phyloP scores from a whole-genome alignment of 2,797 vertebrate genomes.

The Clamator glandarius region DNA sequence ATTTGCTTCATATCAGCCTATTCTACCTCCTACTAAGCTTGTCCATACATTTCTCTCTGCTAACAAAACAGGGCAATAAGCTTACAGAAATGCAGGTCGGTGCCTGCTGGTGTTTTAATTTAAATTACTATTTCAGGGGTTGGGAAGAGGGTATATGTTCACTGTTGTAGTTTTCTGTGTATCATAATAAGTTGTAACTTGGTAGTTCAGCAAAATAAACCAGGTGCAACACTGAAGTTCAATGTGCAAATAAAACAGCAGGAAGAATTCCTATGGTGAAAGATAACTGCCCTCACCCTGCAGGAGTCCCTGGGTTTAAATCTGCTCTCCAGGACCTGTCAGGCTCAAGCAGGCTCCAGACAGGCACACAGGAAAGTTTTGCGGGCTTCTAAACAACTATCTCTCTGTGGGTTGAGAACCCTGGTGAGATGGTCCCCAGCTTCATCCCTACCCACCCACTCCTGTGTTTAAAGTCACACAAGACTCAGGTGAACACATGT shows the following conservation, averaged over 20 bases:
- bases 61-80: not conserved
- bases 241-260: not conserved
- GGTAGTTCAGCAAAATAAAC: not conserved
- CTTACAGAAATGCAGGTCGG: not conserved
- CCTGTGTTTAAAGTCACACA: rapidly evolving
- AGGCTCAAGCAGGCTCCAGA: not conserved
- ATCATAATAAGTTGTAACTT: not conserved
- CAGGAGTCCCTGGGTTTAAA: not conserved
- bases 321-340: not conserved
- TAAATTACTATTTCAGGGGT: not conserved
- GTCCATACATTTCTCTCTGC: not conserved
- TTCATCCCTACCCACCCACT: rapidly evolving
- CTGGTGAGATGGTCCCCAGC: not conserved
- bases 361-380: rapidly evolving
- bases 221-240: not conserved
- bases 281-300: not conserved
- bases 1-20: not conserved
- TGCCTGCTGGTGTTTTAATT: not conserved
- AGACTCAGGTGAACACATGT: not conserved
- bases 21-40: not conserved
- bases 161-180: not conserved
- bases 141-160: not conserved
- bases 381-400: not conserved
- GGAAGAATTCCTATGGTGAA: not conserved
- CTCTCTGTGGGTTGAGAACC: not conserved